Base-by-base conservation (phyloP, 1,140 invertebrate species). In the Drosophila tsacasi region DNA sequence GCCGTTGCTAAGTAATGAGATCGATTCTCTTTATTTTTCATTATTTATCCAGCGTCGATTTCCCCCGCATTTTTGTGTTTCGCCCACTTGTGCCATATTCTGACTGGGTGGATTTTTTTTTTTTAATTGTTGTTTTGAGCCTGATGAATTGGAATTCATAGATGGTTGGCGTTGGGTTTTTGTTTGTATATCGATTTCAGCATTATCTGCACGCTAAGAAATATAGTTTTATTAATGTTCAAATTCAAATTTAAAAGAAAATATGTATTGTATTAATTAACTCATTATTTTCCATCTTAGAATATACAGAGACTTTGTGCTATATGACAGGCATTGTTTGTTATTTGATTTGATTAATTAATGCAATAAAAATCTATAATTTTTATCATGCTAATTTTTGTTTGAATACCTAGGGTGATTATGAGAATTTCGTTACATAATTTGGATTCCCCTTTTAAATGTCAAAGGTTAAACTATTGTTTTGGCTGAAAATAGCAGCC, bases 1-100 rank as follows among this genome's bases (percentile, higher is more conserved):
- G 35, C 76, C 76, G 81, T 83, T 77, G 81, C 83, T 87, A 84
- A 87, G 85, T 87, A 87, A 87, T 87, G 81, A 90, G 81, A 89
- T 87, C 81, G 85, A 87, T 87, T 75, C 44, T 59, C 75, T 67
- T 63, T 78, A 50, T 55, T 65, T 63, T 50, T 39, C 46, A 40
- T 62, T 62, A 69, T 50, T 23, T 66, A 46, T 61, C 67, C 55
- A 39, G 54, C 54, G 8, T 10, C 67, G 9, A 15, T n/a, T 61
- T 58, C 52, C 40, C 27, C 10, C 44, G 25, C 25, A 39, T 40
- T 44, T n/a, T 17, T 25, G 21, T 65, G 52, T 37, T 50, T 25
- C 21, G 54, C 47, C 61, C 82, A 69, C 79, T 83, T 83, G 79
- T 68, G 46, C 80, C 46, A 79, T 27, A 78, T 81, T 77, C 49